phyloP scores from a whole-genome alignment of 1,140 invertebrate genomes.

The Pseudomyrmex gracilis region DNA sequence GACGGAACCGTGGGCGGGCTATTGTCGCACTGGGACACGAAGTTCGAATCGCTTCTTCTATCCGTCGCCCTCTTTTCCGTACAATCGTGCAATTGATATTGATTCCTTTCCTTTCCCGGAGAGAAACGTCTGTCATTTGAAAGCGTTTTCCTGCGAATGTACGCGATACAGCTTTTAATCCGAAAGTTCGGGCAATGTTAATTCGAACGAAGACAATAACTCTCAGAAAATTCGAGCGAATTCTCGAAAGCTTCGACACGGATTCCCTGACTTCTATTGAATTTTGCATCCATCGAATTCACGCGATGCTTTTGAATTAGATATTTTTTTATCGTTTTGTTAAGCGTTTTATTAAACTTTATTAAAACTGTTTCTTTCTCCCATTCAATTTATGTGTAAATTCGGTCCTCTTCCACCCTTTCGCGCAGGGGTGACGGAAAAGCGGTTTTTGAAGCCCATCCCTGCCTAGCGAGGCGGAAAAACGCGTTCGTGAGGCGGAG shows the following conservation, averaged over 20 bases:
- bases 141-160: conserved; percentile 25
- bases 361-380: neutral
- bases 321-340: neutral
- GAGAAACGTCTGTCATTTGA: conserved; percentile 43
- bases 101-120: conserved; percentile 29
- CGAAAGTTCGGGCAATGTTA: conserved; percentile 11
- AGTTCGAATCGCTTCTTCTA: neutral
- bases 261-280: too few relatives aligned
- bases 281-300: too few relatives aligned
- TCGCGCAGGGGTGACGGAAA: conserved; percentile 1
- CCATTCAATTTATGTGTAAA: conserved; percentile 27
- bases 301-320: too few relatives aligned
- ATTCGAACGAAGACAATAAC: neutral
- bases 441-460: conserved; percentile 57
- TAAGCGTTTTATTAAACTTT: neutral
- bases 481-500: conserved; percentile 46
- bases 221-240: conserved; percentile 10
- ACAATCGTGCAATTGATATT: conserved; percentile 49
- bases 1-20: conserved; percentile 38
- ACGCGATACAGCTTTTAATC: neutral
- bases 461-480: conserved; percentile 49
- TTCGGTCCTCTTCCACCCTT: conserved; percentile 4
- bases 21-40: conserved; percentile 51
- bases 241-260: neutral
- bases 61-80: conserved; percentile 16